Evolutionary conservation across 2,797 vertebrate species (phyloP).

Genomic region (Enteromius unitaeniatus): DNA sequence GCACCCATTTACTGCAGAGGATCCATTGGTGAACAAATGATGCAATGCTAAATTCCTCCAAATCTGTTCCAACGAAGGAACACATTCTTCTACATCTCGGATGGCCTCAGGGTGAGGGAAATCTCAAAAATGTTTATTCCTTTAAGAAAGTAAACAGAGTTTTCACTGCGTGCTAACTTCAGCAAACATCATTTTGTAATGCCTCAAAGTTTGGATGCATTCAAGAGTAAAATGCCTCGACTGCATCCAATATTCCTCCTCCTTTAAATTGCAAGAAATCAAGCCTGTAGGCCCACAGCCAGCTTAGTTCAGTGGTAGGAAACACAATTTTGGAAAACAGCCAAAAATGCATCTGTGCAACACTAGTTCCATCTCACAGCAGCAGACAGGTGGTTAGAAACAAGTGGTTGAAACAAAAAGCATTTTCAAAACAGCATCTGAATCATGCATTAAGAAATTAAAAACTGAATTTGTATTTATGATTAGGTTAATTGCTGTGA

Average conservation of each 20-base stretch:
- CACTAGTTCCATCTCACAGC: neutral
- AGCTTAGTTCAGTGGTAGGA: neutral
- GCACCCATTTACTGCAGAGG: neutral
- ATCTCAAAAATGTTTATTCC: neutral
- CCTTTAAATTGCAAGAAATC: neutral
- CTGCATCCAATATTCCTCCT: neutral
- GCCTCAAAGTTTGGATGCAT: neutral
- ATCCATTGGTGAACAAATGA: neutral
- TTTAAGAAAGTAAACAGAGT: neutral
- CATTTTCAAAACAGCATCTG: neutral
- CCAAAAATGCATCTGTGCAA: neutral
- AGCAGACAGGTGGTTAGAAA: neutral
- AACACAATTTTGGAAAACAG: neutral
- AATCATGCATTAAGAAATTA: neutral
- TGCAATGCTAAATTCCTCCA: neutral
- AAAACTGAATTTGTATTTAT: neutral
- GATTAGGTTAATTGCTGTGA: neutral
- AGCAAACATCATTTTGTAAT: neutral
- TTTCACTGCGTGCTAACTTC: neutral
- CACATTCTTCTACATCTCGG: neutral
- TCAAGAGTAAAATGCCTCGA: neutral
- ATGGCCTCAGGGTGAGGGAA: neutral
- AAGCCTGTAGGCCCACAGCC: neutral
- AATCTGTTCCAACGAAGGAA: neutral
- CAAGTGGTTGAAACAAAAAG: slow-evolving; percentile 6